phyloP scores from a whole-genome alignment of 2,113 vertebrate genomes.

The Ammodytes marinus region DNA sequence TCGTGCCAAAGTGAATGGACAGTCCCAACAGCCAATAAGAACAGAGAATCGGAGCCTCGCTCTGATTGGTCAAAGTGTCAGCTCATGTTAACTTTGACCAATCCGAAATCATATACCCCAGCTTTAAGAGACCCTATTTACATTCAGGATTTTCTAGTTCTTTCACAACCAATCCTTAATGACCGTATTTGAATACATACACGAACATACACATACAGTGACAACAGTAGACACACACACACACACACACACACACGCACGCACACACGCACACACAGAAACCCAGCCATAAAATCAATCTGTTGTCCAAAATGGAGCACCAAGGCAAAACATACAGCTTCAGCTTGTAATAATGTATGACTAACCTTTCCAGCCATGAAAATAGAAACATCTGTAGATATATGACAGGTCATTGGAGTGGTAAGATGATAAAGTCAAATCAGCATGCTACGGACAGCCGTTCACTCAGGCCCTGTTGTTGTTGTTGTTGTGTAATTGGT shows the following conservation, averaged over 20 bases:
- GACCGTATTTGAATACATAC: too few species aligned
- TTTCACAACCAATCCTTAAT: too few species aligned
- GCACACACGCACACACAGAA: conserved; percentile 21
- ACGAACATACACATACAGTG: background rate
- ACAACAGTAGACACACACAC: conserved; percentile 10
- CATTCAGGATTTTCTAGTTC: too few species aligned
- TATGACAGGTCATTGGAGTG: background rate
- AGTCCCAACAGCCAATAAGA: too few species aligned
- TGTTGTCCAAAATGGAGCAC: conserved; percentile 21
- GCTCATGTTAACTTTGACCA: too few species aligned
- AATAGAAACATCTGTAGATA: background rate
- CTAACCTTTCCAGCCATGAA: background rate
- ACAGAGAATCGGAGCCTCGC: too few species aligned
- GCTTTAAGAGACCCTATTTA: too few species aligned
- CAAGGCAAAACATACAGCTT: too few species aligned
- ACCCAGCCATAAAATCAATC: conserved; percentile 49
- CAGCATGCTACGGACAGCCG: background rate
- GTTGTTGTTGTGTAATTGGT: background rate
- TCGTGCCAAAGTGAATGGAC: too few species aligned
- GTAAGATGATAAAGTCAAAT: background rate
- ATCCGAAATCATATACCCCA: too few species aligned
- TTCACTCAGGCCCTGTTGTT: background rate
- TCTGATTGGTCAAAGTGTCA: too few species aligned
- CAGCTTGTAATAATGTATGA: background rate
- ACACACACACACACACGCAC: conserved; percentile 14